A percentile compares a stretch with the other conserved stretches of the same genome.
Evolutionary conservation across 1,140 invertebrate species (phyloP).

Genomic region (Triops cancriformis): DNA sequence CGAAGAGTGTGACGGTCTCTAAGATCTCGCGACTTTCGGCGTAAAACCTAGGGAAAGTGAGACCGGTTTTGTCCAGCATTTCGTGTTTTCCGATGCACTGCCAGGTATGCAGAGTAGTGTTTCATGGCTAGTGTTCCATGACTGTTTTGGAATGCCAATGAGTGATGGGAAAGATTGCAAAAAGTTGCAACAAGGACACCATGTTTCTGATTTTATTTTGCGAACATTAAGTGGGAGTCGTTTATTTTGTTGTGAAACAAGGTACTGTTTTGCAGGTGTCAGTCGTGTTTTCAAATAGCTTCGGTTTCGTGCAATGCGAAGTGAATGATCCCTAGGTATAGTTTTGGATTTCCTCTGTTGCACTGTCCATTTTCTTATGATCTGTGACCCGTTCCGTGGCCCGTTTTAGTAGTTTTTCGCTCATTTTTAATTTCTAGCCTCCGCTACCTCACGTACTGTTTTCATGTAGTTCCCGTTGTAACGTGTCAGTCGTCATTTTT

Average conservation of each 20-base stretch:
- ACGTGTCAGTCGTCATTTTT: slow-evolving; percentile 6
- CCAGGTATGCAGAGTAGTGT: not conserved
- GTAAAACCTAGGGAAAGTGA: not conserved
- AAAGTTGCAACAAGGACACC: not conserved
- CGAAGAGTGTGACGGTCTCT: not conserved
- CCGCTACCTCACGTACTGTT: not conserved
- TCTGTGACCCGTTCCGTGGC: not conserved
- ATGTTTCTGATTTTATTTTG: not conserved
- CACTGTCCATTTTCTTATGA: not conserved
- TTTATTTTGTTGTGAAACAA: not conserved
- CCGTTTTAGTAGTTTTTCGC: not conserved
- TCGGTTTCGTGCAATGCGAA: not conserved
- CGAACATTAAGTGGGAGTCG: not conserved
- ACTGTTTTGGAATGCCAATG: not conserved
- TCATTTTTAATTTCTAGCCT: slow-evolving; percentile 7
- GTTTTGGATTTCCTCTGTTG: not conserved
- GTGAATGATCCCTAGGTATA: not conserved
- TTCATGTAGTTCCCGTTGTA: not conserved
- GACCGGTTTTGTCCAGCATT: slow-evolving; percentile 6
- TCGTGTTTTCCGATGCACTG: not conserved
- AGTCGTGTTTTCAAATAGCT: not conserved
- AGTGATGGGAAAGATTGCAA: not conserved
- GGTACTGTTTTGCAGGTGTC: not conserved
- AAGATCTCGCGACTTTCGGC: not conserved
- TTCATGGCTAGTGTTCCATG: not conserved